Percentiles rank a stretch among this genome's conserved stretches.
These are phyloP conservation scores for Xylocopa sonorina DNA, from an alignment of 1,140 invertebrate species.

Conservation along the genomic window DNA sequence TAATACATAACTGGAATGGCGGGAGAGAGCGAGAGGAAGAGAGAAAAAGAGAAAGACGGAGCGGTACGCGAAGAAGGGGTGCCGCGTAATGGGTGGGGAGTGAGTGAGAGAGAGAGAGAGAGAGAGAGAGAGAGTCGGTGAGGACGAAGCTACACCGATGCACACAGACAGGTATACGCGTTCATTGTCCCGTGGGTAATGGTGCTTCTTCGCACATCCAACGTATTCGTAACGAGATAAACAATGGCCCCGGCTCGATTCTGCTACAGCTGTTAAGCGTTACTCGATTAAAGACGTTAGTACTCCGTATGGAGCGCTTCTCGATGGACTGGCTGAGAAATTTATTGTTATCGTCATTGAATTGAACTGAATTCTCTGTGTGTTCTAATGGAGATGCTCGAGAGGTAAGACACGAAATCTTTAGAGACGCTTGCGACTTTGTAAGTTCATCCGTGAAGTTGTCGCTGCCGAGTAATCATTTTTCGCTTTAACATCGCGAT, in stretches of 20 bases:
- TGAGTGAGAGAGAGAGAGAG: background rate
- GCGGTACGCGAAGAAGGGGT: background rate
- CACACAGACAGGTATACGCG: conserved; percentile 30
- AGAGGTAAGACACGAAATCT: too few species aligned
- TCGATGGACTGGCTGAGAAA: background rate
- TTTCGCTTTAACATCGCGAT: too few species aligned
- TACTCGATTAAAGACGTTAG: conserved; percentile 49
- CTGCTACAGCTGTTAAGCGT: conserved; percentile 46
- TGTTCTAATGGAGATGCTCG: background rate
- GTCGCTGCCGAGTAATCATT: too few species aligned
- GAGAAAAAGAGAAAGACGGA: conserved; percentile 43
- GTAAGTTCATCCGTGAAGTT: too few species aligned
- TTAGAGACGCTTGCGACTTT: too few species aligned
- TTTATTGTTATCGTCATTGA: background rate
- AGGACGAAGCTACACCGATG: conserved; percentile 30
- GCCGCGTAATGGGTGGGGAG: background rate
- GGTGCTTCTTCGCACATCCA: conserved; percentile 54
- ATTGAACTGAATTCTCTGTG: too few species aligned
- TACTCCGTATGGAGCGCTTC: background rate
- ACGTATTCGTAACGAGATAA: conserved; percentile 63
- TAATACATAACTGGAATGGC: conserved; percentile 60
- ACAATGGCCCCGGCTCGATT: conserved; percentile 49
- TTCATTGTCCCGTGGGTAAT: conserved; percentile 57
- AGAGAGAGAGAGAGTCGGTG: conserved; percentile 23
- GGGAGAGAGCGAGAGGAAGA: conserved; percentile 42